phyloP scores from a whole-genome alignment of 2,888 invertebrate species.

The Phaonia tiefii region DNA sequence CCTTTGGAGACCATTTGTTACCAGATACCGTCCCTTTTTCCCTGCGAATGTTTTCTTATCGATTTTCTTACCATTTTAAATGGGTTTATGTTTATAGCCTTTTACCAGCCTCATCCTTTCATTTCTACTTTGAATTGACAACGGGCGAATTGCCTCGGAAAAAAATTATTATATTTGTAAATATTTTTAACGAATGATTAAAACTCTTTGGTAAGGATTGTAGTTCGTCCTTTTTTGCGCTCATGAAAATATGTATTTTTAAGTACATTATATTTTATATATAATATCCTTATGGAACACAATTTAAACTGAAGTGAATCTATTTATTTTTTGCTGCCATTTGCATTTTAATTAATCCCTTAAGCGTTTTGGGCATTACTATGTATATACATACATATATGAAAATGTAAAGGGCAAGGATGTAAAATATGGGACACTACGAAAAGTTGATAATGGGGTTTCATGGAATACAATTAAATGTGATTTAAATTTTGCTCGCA shows the following conservation, averaged over 20 bases:
- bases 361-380: slow-evolving; percentile 4
- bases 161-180: background rate
- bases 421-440: background rate
- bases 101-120: slow-evolving; percentile 44
- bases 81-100: slow-evolving; percentile 44
- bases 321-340: slow-evolving; percentile 8
- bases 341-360: slow-evolving; percentile 44
- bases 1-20: slow-evolving; percentile 55
- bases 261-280: no score
- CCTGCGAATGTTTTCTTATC: slow-evolving; percentile 26
- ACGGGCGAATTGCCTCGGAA: background rate
- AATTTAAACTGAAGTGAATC: slow-evolving; percentile 2
- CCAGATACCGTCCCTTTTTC: slow-evolving; percentile 2
- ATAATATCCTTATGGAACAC: no score
- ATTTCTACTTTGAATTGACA: slow-evolving; percentile 35
- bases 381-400: background rate
- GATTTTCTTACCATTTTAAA: slow-evolving; percentile 1
- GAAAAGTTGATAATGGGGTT: no score
- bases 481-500: no score
- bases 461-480: no score
- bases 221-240: background rate
- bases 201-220: background rate
- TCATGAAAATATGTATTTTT: no score
- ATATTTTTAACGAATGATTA: no score
- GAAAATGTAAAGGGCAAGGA: background rate